A percentile compares a stretch with the other conserved stretches of the same genome.
Evolutionary conservation across 1,140 invertebrate genomes (phyloP).

Genomic region (Drosophila willistoni): DNA sequence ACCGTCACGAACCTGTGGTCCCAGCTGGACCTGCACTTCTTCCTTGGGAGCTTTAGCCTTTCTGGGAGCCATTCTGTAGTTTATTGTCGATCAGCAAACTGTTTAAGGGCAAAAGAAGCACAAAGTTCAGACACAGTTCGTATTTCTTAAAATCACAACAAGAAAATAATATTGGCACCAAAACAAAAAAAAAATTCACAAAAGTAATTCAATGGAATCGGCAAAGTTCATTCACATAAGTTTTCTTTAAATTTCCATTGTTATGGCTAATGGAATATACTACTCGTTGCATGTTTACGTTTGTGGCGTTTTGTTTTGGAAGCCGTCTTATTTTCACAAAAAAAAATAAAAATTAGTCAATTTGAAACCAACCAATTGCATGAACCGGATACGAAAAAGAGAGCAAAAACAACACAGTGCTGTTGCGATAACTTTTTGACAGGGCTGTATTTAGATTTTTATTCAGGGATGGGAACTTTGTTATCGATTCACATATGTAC

Average conservation of each 20-base stretch:
- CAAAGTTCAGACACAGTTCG: slow-evolving; percentile 28
- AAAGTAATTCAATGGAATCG: slow-evolving; percentile 42
- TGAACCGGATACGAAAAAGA: slow-evolving; percentile 76
- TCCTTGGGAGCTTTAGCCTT: slow-evolving; percentile 98
- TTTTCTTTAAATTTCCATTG: not conserved
- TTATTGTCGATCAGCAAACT: slow-evolving; percentile 58
- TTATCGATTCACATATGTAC: slow-evolving; percentile 5
- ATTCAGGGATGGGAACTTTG: slow-evolving; percentile 19
- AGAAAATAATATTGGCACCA: slow-evolving; percentile 27
- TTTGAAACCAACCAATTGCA: slow-evolving; percentile 67
- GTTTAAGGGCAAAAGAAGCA: slow-evolving; percentile 24
- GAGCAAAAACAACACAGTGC: slow-evolving; percentile 47
- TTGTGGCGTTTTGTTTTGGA: slow-evolving; percentile 30
- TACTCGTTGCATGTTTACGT: slow-evolving; percentile 34
- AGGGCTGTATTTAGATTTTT: slow-evolving; percentile 23
- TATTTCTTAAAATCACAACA: slow-evolving; percentile 43
- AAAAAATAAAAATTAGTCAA: slow-evolving; percentile 32
- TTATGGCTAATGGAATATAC: not conserved
- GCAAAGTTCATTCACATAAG: slow-evolving; percentile 9
- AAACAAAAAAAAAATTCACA: slow-evolving; percentile 34
- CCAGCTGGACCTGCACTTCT: slow-evolving; percentile 97
- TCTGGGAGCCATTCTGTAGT: slow-evolving; percentile 94
- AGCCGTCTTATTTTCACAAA: slow-evolving; percentile 44
- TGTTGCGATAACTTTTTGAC: slow-evolving; percentile 55
- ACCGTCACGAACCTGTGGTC: slow-evolving; percentile 98